Evolutionary conservation across 2,888 invertebrate species (phyloP), one percentile per base, ranked within the genome.

Genomic region (Cecidostiba fungosa): DNA sequence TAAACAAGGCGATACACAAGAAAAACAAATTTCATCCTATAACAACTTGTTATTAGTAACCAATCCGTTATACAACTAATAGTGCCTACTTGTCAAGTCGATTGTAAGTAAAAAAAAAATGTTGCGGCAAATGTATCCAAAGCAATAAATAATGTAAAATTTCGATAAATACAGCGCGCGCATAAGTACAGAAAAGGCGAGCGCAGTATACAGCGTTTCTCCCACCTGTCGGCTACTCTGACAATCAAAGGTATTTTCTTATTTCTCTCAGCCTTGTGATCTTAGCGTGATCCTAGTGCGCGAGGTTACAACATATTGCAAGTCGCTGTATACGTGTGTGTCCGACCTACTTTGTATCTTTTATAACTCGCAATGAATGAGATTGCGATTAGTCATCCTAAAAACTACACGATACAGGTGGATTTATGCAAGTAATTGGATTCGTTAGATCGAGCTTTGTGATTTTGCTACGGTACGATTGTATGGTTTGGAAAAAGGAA

Each of bases 321-420:
- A 82, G 26, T 59, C 29, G 81, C 14, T 66, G 66, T 66, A 16
- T 54, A 29, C 16, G 29, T 14, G 66, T 66, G 66, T 66, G 26
- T 43, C 12, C 82, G 82, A 85, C 85, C 77, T 85, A 85, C 82
- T 78, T 85, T 29, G 39, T 50, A 36, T 66, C 43, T 66, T 77
- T 84, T 76, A 84, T 73, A 80, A 84, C 69, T 54, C n/a, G 23
- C 59, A 26, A n/a, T 39, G 77, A 69, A 66, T 32, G 19, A 82
- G 77, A 76, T 83, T 50, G 69, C 36, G 84, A 84, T 85, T 77
- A 81, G 82, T 82, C 77, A 85, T 82, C 72, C 73, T 47, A 73
- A 73, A 82, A 82, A 77, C 14, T 66, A 32, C 1, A 66, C 29
- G 47, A 72, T 74, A 77, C 43, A 66, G 19, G 12, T 36, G 74